Base-by-base conservation (phyloP, 2,797 vertebrate species). In the Yasuhikotakia modesta region DNA sequence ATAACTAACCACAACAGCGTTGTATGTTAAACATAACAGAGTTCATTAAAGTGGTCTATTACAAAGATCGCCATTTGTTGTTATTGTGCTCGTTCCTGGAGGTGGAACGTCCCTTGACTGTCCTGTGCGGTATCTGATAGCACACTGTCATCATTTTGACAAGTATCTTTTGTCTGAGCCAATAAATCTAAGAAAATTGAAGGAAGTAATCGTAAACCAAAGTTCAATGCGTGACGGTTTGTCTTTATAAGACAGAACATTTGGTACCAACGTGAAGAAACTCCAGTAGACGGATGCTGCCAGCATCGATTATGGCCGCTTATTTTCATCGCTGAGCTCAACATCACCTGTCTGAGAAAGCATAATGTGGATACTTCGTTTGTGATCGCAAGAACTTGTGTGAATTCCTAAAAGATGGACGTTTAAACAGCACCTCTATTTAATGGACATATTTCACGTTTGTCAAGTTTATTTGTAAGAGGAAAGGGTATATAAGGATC, bases 321-420 rank as follows among this genome's bases (percentile, higher is more conserved):
- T 81, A 82, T 79, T 83, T 85, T 85, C 82, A 87, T 83, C 83
- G 81, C 67, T 87, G 84, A 85, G 81, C 84, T 86, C 86, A 80
- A 73, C 82, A 81, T 74, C 88, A 83, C 74, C 84, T 87, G 79
- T 86, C 81, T 78, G 79, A 79, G 84, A 76, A 73, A 86, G 48
- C 30, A 73, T 84, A 65, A 79, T 82, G 84, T 84, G 87, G 87
- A 90, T 87, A 83, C 67, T 80, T 85, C 39, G 85, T 88, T 82
- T 79, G 79, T 82, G 73, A 73, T 81, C 76, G 58, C 79, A 48
- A 76, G 78, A 73, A 86, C 84, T 86, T 78, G n/a, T 83, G 45
- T 79, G 43, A n/a, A 57, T 66, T 64, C 55, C 30, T 67, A 73
- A 83, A 84, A 81, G 76, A 87, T 73, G 52, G 58, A 71, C 81